Evolutionary conservation across 2,113 vertebrate species (phyloP), one percentile per base, ranked within the genome.

Genomic region (Pomatorhinus ruficollis): DNA sequence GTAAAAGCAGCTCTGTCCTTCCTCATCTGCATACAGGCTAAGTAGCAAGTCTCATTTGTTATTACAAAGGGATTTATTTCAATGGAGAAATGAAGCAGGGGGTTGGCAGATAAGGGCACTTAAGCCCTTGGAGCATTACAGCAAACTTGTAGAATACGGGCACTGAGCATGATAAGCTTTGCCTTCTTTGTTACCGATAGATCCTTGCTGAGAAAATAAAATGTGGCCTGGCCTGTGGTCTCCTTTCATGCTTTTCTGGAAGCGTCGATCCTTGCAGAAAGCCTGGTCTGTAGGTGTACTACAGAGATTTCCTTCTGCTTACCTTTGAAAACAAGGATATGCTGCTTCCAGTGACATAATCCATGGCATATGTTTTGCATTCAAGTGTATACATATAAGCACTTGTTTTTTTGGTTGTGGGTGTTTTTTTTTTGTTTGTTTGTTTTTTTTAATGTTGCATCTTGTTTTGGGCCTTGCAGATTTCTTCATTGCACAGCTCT

Each of bases 61-160:
- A 95, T 96, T 97, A 95, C 90, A 96, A 94, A 97, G 54, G 92
- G 94, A 96, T 98, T 98, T 94, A 95, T 98, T 98, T 98, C 95
- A 97, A 87, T 92, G 90, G 96, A 95, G 95, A 97, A 97, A 95
- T 90, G 81, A 97, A 97, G 85, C 53, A 90, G 95, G 89, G 68
- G 91, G 54, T 91, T 95, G 96, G 72, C 90, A 96, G 97, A 97
- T 97, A 97, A 97, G 95, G 83, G 83, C 65, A 75, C 95, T 97
- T 96, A 97, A 98, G 93, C 87, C 72, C 92, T 96, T 84, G 89
- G 87, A 97, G 90, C 79, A 57, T 97, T 90, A 94, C 78, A 89
- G 76, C 66, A 93, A 96, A 85, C 89, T 93, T 93, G 94, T 95
- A 92, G 91, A 90, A 96, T 95, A 80, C 63, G 85, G 83, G 68